Percentiles rank a stretch among this genome's conserved stretches.
Conservation (phyloP, 2,113 vertebrate species). For the Scalopus aquaticus region DNA sequence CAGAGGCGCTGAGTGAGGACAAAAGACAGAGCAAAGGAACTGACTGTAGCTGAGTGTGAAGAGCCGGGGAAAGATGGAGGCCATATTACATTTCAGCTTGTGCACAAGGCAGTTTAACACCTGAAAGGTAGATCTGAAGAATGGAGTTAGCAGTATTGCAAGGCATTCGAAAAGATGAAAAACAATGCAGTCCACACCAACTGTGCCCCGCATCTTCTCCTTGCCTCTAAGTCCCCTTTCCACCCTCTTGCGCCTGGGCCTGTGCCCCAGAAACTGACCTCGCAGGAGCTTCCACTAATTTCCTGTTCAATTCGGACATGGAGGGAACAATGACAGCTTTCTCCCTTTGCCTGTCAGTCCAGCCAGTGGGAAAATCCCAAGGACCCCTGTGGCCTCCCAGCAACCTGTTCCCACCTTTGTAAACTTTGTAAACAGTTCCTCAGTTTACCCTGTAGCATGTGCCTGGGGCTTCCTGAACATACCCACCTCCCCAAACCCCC, state of each 20-base stretch:
- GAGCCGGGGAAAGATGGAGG: background rate
- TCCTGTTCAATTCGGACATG: background rate
- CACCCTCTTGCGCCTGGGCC: background rate
- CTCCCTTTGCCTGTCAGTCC: background rate
- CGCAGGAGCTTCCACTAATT: background rate
- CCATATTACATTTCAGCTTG: background rate
- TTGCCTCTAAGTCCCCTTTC: background rate
- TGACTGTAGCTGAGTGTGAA: background rate
- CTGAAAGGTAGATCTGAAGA: background rate
- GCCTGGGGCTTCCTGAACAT: background rate
- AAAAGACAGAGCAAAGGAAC: no score
- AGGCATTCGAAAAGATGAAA: background rate
- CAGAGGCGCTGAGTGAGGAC: background rate
- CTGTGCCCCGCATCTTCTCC: background rate
- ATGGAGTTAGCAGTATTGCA: background rate
- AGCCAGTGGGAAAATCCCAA: background rate
- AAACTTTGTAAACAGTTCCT: background rate
- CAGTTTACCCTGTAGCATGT: background rate
- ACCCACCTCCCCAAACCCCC: no score
- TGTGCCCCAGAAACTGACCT: background rate
- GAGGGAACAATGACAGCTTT: background rate
- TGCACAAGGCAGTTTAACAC: background rate
- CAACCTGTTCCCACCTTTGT: background rate
- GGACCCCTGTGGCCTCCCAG: background rate
- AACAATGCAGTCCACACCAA: background rate